These are phyloP conservation scores for Heteractis magnifica DNA, from an alignment of 92 coral and sea anemone genomes.

Conservation along the genomic window DNA sequence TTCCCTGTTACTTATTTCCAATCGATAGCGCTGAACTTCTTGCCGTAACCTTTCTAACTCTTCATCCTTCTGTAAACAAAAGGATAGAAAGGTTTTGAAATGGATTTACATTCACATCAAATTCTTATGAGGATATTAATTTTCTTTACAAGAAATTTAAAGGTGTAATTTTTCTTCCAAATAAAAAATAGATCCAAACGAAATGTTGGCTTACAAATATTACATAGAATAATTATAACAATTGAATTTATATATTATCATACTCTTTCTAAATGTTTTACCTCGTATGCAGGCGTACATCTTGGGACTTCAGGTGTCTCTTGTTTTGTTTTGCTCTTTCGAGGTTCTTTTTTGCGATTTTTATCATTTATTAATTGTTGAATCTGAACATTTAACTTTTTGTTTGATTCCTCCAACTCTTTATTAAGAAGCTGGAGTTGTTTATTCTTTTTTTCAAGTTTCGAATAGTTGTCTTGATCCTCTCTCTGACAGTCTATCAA, in stretches of 20 bases:
- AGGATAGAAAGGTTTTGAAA: neutral
- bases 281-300: slow-evolving; percentile 74
- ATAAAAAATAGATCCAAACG: no score
- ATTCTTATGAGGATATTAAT: neutral
- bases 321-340: slow-evolving; percentile 49
- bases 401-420: slow-evolving; percentile 63
- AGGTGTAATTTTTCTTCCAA: neutral
- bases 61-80: slow-evolving; percentile 70
- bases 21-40: slow-evolving; percentile 92
- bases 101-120: neutral
- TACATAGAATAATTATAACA: no score
- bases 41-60: slow-evolving; percentile 84
- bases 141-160: neutral
- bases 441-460: slow-evolving; percentile 80
- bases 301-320: slow-evolving; percentile 79
- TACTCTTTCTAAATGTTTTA: slow-evolving; percentile 12
- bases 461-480: slow-evolving; percentile 62
- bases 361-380: slow-evolving; percentile 73
- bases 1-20: slow-evolving; percentile 93
- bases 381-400: slow-evolving; percentile 64
- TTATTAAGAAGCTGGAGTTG: slow-evolving; percentile 67
- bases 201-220: neutral
- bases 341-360: slow-evolving; percentile 59
- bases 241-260: neutral
- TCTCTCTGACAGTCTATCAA: slow-evolving; percentile 61